These are phyloP conservation scores for Rhinolophus ferrumequinum DNA, from an alignment of 2,113 vertebrate species.

Conservation along the genomic window DNA sequence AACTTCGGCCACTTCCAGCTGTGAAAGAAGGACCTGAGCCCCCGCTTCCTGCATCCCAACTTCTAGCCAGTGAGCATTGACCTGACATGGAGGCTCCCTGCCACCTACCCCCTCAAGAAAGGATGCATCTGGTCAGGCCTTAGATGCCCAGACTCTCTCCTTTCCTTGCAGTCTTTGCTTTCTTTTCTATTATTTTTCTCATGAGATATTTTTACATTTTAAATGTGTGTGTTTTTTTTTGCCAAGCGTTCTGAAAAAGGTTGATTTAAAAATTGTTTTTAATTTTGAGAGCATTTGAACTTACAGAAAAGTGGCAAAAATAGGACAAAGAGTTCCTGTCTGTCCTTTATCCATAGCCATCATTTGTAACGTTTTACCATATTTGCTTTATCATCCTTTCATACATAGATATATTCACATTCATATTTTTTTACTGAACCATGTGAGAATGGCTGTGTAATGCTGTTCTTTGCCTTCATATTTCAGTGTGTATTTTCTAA, in stretches of 20 bases:
- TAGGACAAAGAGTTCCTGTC: neutral
- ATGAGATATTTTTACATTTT: neutral
- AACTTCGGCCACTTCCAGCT: rapidly evolving
- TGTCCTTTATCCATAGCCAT: rapidly evolving
- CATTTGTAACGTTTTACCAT: neutral
- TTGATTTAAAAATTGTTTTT: neutral
- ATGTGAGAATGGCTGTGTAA: too few species aligned
- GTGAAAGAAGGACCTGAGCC: too few species aligned
- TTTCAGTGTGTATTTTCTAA: neutral
- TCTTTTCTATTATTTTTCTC: neutral
- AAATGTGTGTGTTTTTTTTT: neutral
- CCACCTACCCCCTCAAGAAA: neutral
- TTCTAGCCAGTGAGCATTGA: neutral
- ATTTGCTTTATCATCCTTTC: neutral
- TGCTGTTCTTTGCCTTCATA: neutral
- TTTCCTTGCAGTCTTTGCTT: neutral
- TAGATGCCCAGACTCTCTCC: neutral
- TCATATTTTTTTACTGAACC: neutral
- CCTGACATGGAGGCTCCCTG: neutral
- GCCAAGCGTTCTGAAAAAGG: neutral
- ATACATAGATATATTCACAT: rapidly evolving
- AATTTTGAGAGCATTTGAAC: neutral
- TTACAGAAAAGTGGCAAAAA: neutral
- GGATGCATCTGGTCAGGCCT: neutral
- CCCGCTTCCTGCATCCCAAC: neutral